Conservation (phyloP, 2,888 invertebrate species). For the Nephrotoma appendiculata region DNA sequence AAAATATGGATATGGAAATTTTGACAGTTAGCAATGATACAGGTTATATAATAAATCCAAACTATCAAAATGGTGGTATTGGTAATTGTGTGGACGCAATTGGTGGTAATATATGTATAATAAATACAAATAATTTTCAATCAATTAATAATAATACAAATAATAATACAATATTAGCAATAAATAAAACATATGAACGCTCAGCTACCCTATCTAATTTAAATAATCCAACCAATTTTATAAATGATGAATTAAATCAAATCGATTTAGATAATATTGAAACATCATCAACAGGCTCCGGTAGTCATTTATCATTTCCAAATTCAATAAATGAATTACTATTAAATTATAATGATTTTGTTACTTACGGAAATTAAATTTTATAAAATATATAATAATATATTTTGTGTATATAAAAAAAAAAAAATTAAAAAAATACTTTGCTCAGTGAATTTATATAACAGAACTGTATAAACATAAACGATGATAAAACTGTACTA, state of each 20-base stretch:
- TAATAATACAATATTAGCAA: not conserved
- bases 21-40: not conserved
- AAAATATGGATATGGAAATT: not conserved
- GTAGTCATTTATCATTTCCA: conserved; percentile 13
- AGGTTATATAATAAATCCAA: not conserved
- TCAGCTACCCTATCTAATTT: not conserved
- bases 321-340: not conserved
- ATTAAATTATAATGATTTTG: not conserved
- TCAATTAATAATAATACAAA: not conserved
- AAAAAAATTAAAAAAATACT: not conserved
- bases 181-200: not conserved
- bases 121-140: not conserved
- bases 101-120: conserved; percentile 2
- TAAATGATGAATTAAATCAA: not conserved
- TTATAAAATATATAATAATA: not conserved
- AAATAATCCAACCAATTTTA: conserved; percentile 1
- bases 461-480: not conserved
- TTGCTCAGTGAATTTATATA: not conserved
- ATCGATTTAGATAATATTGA: conserved; percentile 11
- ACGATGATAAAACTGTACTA: not conserved
- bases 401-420: not conserved
- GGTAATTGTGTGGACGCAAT: not conserved
- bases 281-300: conserved; percentile 13
- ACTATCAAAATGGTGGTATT: not conserved
- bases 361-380: not conserved